Evolutionary conservation across 2,888 invertebrate genomes (phyloP).

Genomic region (Pseudococcus viburni): DNA sequence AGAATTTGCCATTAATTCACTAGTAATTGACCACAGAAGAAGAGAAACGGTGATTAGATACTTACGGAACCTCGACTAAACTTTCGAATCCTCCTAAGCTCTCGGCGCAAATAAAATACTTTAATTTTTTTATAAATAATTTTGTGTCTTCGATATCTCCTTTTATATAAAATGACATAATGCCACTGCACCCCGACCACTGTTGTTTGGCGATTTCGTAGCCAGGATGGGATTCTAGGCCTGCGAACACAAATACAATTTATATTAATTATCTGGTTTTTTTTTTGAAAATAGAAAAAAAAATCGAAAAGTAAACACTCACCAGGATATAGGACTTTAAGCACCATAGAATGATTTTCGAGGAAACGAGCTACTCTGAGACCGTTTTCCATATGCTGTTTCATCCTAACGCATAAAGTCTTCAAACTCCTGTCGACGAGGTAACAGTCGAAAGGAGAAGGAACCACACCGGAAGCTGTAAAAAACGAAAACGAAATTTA

Average conservation of each 20-base stretch:
- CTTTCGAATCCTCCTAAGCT: constrained; percentile 97
- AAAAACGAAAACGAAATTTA: background rate
- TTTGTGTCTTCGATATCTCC: constrained; percentile 82
- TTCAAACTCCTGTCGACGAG: constrained; percentile 94
- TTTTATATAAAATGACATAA: constrained; percentile 89
- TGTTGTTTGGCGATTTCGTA: constrained; percentile 85
- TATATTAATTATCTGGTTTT: background rate
- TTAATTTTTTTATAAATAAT: constrained; percentile 82
- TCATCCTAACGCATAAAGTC: constrained; percentile 93
- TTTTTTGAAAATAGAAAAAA: background rate
- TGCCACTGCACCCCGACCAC: constrained; percentile 90
- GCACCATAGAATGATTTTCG: constrained; percentile 83
- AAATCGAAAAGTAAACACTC: constrained; percentile 68
- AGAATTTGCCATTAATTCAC: constrained; percentile 69
- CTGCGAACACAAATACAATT: constrained; percentile 71
- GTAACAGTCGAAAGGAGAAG: constrained; percentile 97
- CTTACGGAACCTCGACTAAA: constrained; percentile 93
- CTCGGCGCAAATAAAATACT: constrained; percentile 90
- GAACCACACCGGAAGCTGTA: constrained; percentile 90
- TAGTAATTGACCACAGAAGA: background rate
- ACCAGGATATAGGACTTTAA: constrained; percentile 88
- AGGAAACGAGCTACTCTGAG: constrained; percentile 85
- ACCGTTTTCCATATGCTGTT: constrained; percentile 86
- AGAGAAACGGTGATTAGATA: constrained; percentile 69
- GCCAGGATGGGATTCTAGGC: constrained; percentile 89